phyloP scores from a whole-genome alignment of 1,140 invertebrate genomes.

The Drosophila littoralis region DNA sequence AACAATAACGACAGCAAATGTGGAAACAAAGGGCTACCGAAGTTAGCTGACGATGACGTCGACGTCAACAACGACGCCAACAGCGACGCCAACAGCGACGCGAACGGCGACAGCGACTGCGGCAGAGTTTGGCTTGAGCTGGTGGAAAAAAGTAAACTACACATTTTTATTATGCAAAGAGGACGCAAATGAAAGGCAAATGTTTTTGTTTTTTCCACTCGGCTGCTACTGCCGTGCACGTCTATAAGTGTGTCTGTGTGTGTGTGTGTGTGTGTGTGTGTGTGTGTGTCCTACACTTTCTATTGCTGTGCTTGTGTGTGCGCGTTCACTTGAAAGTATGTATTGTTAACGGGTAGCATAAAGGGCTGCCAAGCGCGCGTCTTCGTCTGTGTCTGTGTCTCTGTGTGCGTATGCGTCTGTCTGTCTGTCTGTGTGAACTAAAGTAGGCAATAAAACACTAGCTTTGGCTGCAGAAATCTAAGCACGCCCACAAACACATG shows the following conservation, averaged over 20 bases:
- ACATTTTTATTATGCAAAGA: conserved; percentile 83
- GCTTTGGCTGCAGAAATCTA: conserved; percentile 63
- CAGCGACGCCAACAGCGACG: not conserved
- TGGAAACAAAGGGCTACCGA: conserved; percentile 78
- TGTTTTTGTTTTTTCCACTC: conserved; percentile 75
- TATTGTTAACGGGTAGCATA: conserved; percentile 73
- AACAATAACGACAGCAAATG: conserved; percentile 80
- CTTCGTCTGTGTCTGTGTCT: conserved; percentile 11
- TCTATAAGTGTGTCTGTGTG: not conserved
- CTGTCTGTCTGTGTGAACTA: conserved; percentile 30
- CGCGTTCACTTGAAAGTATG: conserved; percentile 76
- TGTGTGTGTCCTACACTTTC: conserved; percentile 11
- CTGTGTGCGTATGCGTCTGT: conserved; percentile 14
- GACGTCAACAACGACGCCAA: not conserved
- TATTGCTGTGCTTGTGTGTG: conserved; percentile 51
- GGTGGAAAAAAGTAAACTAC: conserved; percentile 70
- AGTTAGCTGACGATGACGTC: conserved; percentile 50
- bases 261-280: not conserved
- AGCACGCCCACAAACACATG: conserved; percentile 64
- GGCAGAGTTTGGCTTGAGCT: conserved; percentile 30
- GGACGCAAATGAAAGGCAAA: conserved; percentile 81
- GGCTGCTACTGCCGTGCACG: conserved; percentile 24
- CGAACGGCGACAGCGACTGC: conserved; percentile 11
- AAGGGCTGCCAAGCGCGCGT: conserved; percentile 51
- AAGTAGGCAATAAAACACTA: conserved; percentile 82